Base-by-base conservation (phyloP, 2,888 invertebrate species). In the Drosophila atroscutellata region DNA sequence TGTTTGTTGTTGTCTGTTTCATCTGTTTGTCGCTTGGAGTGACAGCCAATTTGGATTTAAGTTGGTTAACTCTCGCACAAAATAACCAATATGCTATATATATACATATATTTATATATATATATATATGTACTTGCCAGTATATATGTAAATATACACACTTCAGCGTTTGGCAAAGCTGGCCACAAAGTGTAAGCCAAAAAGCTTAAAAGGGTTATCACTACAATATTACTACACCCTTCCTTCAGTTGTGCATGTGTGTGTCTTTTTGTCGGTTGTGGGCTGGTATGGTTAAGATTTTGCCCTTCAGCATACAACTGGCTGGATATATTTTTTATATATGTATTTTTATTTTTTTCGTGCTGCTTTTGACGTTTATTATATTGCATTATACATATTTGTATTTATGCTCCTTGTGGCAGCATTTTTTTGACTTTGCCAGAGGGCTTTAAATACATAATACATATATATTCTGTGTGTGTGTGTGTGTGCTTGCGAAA, bases 151-250 rank as follows among this genome's bases (percentile, higher is more conserved):
- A 24, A 54, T 36, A 36, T 57, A 34, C 20, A 45, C 15, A 24
- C 70, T 72, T 67, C 47, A 73, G 68, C 57, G 76, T 76, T 74
- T 61, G 52, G 56, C 70, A 45, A 45, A 45, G 61, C 65, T 57
- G 26, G 54, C 55, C 60, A 30, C 65, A 62, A 60, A 63, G 52
- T 60, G 52, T 47, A 66, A 76, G 59, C 69, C 63, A 70, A 47
- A 73, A 89, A 77, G 70, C 76, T 73, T 60, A 86, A 84, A 86
- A 87, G 90, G 85, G 90, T 86, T 86, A 80, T 87, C 85, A 82
- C 72, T 65, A 77, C 69, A 65, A 73, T 71, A 78, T 77, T 59
- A n/a, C 73, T 69, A 63, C 60, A 63, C 20, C 24, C 60, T 65
- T 52, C 51, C 50, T 20, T 18, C 36, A 59, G 32, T 39, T 51